These are phyloP conservation scores for Sphinx pinastri DNA, from an alignment of 2,888 invertebrate genomes.

Conservation along the genomic window DNA sequence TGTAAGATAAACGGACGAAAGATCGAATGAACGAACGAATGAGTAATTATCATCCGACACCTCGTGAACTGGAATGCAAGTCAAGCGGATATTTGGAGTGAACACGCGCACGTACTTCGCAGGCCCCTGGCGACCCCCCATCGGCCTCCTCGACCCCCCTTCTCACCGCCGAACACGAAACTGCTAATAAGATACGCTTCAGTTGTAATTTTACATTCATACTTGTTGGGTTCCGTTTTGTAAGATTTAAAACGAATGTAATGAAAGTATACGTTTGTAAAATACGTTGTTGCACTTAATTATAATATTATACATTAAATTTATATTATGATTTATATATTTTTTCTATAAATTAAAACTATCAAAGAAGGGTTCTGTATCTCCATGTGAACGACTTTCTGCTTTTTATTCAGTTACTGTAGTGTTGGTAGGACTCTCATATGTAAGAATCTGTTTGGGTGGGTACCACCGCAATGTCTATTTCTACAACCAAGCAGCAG, in stretches of 20 bases:
- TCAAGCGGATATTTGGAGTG: conserved; percentile 24
- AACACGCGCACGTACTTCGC: conserved; percentile 19
- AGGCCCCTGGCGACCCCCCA: conserved; percentile 19
- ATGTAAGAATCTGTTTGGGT: too few relatives aligned
- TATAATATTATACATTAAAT: too few relatives aligned
- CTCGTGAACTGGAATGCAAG: conserved; percentile 25
- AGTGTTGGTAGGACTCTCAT: too few relatives aligned
- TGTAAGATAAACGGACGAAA: conserved; percentile 18
- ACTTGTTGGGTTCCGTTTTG: conserved; percentile 24
- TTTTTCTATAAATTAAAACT: too few relatives aligned
- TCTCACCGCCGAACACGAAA: conserved; percentile 24
- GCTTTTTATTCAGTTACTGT: too few relatives aligned
- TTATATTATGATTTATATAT: too few relatives aligned
- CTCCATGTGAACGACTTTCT: too few relatives aligned
- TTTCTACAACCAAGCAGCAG: too few relatives aligned
- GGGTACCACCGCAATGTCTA: too few relatives aligned
- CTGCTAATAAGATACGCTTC: conserved; percentile 32
- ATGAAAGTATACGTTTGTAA: not conserved
- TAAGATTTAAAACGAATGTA: not conserved
- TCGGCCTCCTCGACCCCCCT: not conserved
- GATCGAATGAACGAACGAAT: conserved; percentile 21
- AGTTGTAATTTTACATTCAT: conserved; percentile 33
- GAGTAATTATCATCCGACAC: conserved; percentile 22
- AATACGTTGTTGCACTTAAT: too few relatives aligned
- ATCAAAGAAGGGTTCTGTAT: too few relatives aligned